phyloP scores from a whole-genome alignment of 2,113 vertebrate species.

The Dasyurus viverrinus region DNA sequence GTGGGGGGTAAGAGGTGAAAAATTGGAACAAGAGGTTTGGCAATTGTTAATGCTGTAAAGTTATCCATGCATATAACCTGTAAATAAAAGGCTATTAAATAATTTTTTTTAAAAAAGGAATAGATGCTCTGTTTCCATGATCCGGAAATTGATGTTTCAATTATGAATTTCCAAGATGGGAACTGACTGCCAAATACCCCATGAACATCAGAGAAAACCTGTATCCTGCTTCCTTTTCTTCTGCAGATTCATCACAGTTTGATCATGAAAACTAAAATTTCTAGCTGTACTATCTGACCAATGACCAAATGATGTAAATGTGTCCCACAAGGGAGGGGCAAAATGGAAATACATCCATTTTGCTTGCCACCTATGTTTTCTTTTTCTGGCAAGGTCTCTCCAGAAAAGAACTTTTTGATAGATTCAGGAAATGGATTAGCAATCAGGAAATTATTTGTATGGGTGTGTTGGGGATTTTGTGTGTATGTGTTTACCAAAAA shows the following conservation, averaged over 20 bases:
- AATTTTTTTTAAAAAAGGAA: too few relatives aligned
- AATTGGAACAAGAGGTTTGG: too few relatives aligned
- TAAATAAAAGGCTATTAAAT: too few relatives aligned
- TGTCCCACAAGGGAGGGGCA: not conserved
- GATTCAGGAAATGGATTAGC: not conserved
- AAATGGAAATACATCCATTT: not conserved
- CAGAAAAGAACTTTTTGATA: not conserved
- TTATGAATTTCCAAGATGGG: not conserved
- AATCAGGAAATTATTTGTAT: not conserved
- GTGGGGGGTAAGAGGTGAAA: too few relatives aligned
- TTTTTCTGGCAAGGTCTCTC: conserved; percentile 17
- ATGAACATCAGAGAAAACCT: not conserved
- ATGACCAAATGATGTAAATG: not conserved
- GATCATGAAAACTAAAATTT: not conserved
- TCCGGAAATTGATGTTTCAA: not conserved
- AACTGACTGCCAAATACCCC: not conserved
- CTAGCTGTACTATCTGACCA: not conserved
- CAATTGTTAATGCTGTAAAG: too few relatives aligned
- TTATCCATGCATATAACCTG: too few relatives aligned
- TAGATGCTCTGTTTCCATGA: not conserved
- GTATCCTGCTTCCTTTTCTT: not conserved
- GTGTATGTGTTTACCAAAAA: conserved; percentile 30
- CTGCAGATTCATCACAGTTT: not conserved
- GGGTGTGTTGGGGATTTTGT: not conserved
- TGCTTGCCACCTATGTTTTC: conserved; percentile 17